Evolutionary conservation across 1,140 invertebrate species (phyloP), one percentile per base, ranked within the genome.

Genomic region (Stegodyphus dumicola): DNA sequence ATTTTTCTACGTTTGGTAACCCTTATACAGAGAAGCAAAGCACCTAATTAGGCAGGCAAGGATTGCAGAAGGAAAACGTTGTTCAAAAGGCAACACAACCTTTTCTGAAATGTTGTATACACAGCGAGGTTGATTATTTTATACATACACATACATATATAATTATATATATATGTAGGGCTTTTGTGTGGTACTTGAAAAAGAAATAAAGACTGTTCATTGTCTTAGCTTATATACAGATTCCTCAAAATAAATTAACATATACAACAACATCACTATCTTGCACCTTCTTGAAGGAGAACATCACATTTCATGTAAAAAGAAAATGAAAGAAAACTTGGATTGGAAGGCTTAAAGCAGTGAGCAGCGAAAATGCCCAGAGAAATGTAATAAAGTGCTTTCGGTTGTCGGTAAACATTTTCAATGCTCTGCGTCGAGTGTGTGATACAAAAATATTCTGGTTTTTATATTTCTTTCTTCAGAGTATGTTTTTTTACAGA

Each of bases 201-300:
- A 67, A 69, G 77, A 78, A 78, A 78, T 53, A n/a, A 66, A 78
- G 49, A 81, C 67, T 48, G 54, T 64, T 81, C 78, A 81, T 81
- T 81, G 78, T 81, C 78, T 81, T 73, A 73, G 78, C 78, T 81
- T 81, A 81, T 81, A 73, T 81, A 81, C 78, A 81, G 69, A 81
- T 65, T 64, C 48, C 60, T 71, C 11, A 76, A 56, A 76, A 76
- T 54, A 76, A 76, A 76, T 76, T 67, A 52, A 76, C 74, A 76
- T 56, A 33, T 18, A 67, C 6, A 67, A n/a, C n/a, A n/a, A 56
- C 51, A 76, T 76, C 74, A 76, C 51, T 10, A 56, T 10, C 13
- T 76, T 76, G 74, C 74, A 76, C 74, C 74, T 60, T 76, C 13
- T 49, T 51, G 54, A 18, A 9, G 49, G 49, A 71, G 73, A 33